phyloP scores from a whole-genome alignment of 2,888 invertebrate species.

The Rhogogaster chlorosoma region DNA sequence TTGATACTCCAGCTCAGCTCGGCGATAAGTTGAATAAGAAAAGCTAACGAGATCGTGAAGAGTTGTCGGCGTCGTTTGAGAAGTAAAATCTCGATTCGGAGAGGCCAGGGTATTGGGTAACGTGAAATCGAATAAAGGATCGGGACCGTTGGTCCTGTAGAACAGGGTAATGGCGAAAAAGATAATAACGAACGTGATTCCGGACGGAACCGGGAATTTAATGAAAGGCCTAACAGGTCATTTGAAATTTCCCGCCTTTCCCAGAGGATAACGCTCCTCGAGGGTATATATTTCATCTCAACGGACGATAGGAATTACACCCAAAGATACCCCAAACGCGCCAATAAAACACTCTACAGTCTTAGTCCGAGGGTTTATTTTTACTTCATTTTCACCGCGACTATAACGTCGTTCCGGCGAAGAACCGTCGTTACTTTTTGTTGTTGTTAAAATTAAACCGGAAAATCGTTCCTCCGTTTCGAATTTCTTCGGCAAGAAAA shows the following conservation, averaged over 20 bases:
- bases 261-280: constrained; percentile 4
- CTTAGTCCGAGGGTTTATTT: background rate
- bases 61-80: constrained; percentile 28
- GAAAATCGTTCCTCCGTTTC: background rate
- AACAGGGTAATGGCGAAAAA: constrained; percentile 44
- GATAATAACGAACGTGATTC: constrained; percentile 49
- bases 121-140: constrained; percentile 33
- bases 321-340: constrained; percentile 8
- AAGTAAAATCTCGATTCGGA: background rate
- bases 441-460: background rate
- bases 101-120: background rate
- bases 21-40: background rate
- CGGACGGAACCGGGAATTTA: constrained; percentile 41
- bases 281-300: constrained; percentile 18
- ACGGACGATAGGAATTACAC: background rate
- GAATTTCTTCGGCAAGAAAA: background rate
- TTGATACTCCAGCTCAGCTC: background rate
- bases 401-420: background rate
- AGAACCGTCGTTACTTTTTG: background rate
- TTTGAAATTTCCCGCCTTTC: constrained; percentile 45
- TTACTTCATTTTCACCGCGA: background rate
- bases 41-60: constrained; percentile 17
- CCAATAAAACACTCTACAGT: background rate
- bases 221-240: constrained; percentile 44
- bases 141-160: background rate